These are phyloP conservation scores for Patagioenas fasciata DNA, from an alignment of 2,113 vertebrate genomes.

Conservation along the genomic window DNA sequence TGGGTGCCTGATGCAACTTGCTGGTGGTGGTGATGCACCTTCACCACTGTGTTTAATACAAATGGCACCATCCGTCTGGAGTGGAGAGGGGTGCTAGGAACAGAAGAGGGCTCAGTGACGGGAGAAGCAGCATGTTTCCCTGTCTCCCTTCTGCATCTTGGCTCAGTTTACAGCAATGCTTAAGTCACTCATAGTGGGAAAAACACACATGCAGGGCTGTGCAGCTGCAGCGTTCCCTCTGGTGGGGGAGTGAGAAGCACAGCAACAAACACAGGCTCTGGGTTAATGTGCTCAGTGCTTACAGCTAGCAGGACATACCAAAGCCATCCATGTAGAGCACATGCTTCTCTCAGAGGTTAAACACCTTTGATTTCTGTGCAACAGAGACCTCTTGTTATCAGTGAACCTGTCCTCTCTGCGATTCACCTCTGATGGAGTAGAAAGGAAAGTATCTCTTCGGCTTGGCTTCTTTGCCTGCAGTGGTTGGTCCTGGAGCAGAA, in stretches of 20 bases:
- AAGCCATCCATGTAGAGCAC: neutral
- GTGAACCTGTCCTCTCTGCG: neutral
- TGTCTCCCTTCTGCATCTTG: neutral
- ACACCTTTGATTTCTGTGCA: neutral
- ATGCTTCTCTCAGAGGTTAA: neutral
- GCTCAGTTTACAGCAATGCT: neutral
- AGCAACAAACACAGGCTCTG: neutral
- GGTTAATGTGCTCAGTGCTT: neutral
- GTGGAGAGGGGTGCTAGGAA: accelerated
- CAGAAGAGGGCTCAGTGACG: neutral
- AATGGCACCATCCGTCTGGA: neutral
- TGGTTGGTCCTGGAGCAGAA: neutral
- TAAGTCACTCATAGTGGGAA: neutral
- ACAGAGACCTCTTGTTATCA: neutral
- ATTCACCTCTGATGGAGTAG: neutral
- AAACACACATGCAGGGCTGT: neutral
- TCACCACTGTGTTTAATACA: neutral
- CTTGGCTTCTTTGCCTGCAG: neutral
- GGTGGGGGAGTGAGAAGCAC: accelerated
- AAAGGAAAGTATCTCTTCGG: neutral
- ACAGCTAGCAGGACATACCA: neutral
- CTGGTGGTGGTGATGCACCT: neutral
- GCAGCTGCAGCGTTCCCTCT: neutral
- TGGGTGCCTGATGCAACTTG: neutral
- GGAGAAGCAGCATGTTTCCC: neutral